These are phyloP conservation scores for Amiota mariae DNA, from an alignment of 2,888 invertebrate species.

Conservation along the genomic window DNA sequence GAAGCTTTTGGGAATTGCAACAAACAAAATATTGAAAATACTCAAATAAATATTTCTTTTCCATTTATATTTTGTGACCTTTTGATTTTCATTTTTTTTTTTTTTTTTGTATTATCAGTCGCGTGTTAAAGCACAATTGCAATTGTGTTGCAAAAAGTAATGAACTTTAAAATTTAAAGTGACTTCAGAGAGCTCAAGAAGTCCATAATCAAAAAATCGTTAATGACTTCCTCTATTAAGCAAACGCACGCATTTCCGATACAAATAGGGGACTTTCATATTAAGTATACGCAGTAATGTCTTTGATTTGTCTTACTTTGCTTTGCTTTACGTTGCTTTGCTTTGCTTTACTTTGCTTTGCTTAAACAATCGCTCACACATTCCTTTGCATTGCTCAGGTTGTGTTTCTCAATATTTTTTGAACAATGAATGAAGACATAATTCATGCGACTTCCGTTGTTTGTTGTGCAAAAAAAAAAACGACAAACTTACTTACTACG, in stretches of 20 bases:
- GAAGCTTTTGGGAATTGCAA: no score
- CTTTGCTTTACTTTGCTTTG: no score
- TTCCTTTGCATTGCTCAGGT: no score
- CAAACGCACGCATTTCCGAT: background rate
- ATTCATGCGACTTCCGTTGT: slow-evolving; percentile 53
- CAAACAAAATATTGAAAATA: no score
- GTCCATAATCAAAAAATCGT: no score
- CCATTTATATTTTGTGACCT: background rate
- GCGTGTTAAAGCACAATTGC: no score
- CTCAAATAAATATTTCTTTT: background rate
- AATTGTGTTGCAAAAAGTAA: no score
- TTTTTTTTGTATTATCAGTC: background rate
- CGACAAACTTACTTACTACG: background rate
- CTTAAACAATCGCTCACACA: no score
- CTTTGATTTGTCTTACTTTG: background rate
- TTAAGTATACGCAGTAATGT: background rate
- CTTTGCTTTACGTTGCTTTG: no score
- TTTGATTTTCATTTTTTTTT: background rate
- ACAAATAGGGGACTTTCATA: background rate
- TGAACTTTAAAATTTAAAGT: no score
- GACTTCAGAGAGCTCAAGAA: background rate
- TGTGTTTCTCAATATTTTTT: background rate
- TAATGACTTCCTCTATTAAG: no score
- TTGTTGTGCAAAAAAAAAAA: no score
- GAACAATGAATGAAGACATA: slow-evolving; percentile 49